Conservation (phyloP, 1,140 invertebrate genomes). For the Calosoma granatense region DNA sequence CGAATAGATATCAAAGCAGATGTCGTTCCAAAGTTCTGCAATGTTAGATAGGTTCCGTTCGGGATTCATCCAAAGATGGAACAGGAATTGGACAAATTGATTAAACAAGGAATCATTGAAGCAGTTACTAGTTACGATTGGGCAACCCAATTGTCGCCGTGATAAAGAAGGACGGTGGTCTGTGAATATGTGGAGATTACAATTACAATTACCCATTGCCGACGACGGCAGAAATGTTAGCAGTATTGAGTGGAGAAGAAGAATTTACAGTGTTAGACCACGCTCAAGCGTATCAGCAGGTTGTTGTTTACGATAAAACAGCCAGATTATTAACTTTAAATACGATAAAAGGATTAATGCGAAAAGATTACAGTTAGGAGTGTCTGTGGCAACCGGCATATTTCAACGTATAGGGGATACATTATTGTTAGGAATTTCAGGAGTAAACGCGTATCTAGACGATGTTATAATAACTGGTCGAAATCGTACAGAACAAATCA, state of each 20-base stretch:
- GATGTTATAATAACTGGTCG: constrained; percentile 21
- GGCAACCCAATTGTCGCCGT: constrained; percentile 37
- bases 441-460: constrained; percentile 28
- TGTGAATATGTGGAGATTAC: constrained; percentile 24
- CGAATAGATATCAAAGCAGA: constrained; percentile 15
- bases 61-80: constrained; percentile 32
- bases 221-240: constrained; percentile 28
- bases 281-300: constrained; percentile 31
- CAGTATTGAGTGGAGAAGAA: constrained; percentile 22
- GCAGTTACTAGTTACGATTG: constrained; percentile 27
- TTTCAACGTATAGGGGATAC: constrained; percentile 31
- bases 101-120: constrained; percentile 23
- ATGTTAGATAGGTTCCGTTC: constrained; percentile 28
- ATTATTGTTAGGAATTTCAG: constrained; percentile 23
- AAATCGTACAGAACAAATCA: constrained; percentile 12
- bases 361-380: constrained; percentile 38
- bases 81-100: constrained; percentile 32
- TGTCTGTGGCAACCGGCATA: constrained; percentile 35
- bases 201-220: constrained; percentile 24
- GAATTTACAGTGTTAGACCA: constrained; percentile 32
- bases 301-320: constrained; percentile 24
- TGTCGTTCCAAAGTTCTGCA: constrained; percentile 24
- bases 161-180: constrained; percentile 33
- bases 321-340: constrained; percentile 18
- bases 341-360: constrained; percentile 21